Evolutionary conservation across 2,888 invertebrate genomes (phyloP).

Genomic region (Empis livida): DNA sequence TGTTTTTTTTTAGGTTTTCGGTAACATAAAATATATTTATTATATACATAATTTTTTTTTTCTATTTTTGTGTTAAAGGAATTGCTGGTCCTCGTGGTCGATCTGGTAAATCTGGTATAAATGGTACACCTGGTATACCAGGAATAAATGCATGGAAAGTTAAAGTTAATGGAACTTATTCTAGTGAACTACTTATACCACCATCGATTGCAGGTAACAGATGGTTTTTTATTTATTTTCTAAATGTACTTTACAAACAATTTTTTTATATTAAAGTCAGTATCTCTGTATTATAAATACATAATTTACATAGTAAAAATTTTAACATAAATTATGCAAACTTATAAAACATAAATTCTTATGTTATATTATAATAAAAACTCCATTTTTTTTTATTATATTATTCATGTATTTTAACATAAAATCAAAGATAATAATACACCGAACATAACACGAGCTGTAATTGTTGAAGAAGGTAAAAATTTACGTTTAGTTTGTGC

Average conservation of each 20-base stretch:
- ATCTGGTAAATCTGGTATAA: conserved; percentile 57
- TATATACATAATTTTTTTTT: no score
- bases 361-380: not conserved
- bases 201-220: conserved; percentile 62
- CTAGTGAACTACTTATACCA: conserved; percentile 62
- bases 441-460: conserved; percentile 36
- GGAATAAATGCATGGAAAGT: conserved; percentile 66
- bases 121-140: conserved; percentile 65
- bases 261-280: no score
- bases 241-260: no score
- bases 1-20: no score
- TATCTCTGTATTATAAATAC: no score
- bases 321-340: not conserved
- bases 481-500: conserved; percentile 71
- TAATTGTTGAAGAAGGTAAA: conserved; percentile 67
- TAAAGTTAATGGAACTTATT: conserved; percentile 43
- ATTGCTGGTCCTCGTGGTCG: conserved; percentile 54
- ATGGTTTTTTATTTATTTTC: conserved; percentile 14
- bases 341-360: not conserved
- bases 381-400: not conserved
- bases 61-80: conserved; percentile 18
- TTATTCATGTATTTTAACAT: not conserved
- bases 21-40: no score
- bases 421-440: conserved; percentile 23
- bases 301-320: no score